Evolutionary conservation across 2,113 vertebrate species (phyloP).

Genomic region (Oplegnathus fasciatus): DNA sequence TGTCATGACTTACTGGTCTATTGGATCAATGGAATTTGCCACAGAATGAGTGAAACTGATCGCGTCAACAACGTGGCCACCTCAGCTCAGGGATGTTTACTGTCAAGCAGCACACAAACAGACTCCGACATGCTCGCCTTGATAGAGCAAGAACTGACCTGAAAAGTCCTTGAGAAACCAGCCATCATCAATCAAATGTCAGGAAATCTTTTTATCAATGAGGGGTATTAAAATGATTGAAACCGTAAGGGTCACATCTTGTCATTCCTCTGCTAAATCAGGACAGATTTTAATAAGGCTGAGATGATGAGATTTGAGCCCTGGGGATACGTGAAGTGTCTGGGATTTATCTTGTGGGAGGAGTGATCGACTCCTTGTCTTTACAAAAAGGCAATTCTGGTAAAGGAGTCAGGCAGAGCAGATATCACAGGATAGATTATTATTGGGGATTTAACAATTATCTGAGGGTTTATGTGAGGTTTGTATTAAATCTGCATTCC

Average conservation of each 20-base stretch:
- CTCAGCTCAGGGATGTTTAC: neutral
- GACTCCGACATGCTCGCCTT: neutral
- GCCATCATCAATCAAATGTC: constrained; percentile 23
- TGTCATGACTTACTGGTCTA: too few species aligned
- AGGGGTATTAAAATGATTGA: constrained; percentile 19
- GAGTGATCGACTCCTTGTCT: neutral
- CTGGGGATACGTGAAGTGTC: constrained; percentile 23
- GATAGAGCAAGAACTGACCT: neutral
- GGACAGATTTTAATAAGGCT: constrained; percentile 35
- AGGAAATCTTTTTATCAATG: neutral
- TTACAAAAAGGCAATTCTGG: neutral
- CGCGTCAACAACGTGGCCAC: neutral
- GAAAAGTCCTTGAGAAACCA: constrained; percentile 20
- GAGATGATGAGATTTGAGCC: constrained; percentile 34
- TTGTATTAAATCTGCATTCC: neutral
- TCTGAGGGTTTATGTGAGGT: neutral
- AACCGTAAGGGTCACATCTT: constrained; percentile 19
- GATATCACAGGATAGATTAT: neutral
- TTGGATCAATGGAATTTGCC: neutral
- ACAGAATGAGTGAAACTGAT: neutral
- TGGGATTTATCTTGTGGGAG: constrained; percentile 32
- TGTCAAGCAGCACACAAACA: neutral
- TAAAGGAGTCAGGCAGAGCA: neutral
- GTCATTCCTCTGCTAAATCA: constrained; percentile 27
- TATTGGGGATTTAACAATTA: neutral